Percentiles rank a stretch among this genome's conserved stretches.
Conservation (phyloP, 2,888 invertebrate genomes). For the Meta bourneti region DNA sequence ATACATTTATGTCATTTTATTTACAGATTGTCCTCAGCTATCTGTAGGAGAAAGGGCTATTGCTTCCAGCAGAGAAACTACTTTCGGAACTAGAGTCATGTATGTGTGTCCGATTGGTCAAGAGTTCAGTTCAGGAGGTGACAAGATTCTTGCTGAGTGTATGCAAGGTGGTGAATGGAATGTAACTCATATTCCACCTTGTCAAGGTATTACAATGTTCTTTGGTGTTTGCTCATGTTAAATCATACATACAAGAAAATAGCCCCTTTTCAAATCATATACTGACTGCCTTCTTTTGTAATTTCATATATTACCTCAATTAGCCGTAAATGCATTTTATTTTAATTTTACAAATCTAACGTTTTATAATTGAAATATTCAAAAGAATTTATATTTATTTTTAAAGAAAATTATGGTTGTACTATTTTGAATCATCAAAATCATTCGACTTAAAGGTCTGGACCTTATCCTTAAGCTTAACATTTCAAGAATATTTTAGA, state of each 20-base stretch:
- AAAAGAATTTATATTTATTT: too few species aligned
- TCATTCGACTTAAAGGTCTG: too few species aligned
- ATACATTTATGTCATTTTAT: neutral
- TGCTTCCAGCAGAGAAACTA: constrained; percentile 94
- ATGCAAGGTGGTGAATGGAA: constrained; percentile 95
- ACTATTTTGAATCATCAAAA: too few species aligned
- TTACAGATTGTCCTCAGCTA: constrained; percentile 90
- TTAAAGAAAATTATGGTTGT: too few species aligned
- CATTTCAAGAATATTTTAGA: too few species aligned
- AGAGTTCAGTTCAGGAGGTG: constrained; percentile 94
- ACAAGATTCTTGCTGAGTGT: constrained; percentile 91
- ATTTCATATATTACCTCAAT: too few species aligned
- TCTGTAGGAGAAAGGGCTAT: constrained; percentile 92
- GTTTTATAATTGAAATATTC: too few species aligned
- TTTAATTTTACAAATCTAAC: too few species aligned
- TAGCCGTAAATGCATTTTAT: too few species aligned
- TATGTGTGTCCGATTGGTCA: constrained; percentile 95
- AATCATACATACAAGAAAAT: neutral
- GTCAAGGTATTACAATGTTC: constrained; percentile 86
- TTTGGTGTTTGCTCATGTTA: neutral
- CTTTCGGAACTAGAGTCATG: constrained; percentile 92
- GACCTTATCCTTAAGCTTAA: too few species aligned
- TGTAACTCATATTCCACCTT: constrained; percentile 93
- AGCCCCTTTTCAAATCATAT: too few species aligned
- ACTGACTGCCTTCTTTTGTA: too few species aligned